Evolutionary conservation across 64 coral and sea anemone species (phyloP), one percentile per base, ranked within the genome.

Genomic region (Orbicella faveolata): DNA sequence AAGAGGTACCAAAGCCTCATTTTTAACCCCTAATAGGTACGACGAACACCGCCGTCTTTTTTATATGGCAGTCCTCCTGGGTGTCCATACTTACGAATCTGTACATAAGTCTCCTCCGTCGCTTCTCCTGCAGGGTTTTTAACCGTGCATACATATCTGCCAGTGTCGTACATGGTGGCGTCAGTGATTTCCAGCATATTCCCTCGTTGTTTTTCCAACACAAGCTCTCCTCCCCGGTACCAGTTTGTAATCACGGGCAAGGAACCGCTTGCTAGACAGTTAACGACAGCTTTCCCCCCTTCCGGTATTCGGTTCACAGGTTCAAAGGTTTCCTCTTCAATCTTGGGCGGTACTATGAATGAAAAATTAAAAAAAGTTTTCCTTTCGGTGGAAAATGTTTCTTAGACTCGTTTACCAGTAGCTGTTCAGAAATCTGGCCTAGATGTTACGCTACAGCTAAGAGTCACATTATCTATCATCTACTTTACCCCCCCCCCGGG

Each of bases 121-220:
- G 74, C 62, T 82, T 88, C 75, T 4, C 95, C 95, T 2, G 95
- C 95, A 37, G 95, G 95, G 76, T 93, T 93, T 44, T 75, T 90
- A 21, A 96, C 81, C n/a, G 81, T 83, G 52, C 95, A 96, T 0
- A 59, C 57, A 64, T 96, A 96, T 25, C 78, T 34, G 3, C 95
- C 95, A 54, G 80, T 72, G 83, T 96, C 95, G 63, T 89, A 90
- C 75, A 87, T 88, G 75, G 87, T 96, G 44, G 80, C 88, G 54
- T 86, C 77, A 34, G 19, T 82, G 14, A 96, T 52, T 52, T 34
- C 35, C 33, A 96, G 83, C 36, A 74, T 78, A 48, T 86, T 78
- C 34, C 73, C 37, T 51, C 3, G 63, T 69, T 30, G 90, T 70
- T 34, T 70, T 14, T 55, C 78, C 35, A 26, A 13, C 63, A 59